Conservation (phyloP, 2,888 invertebrate species). For the Schizotus pectinicornis region DNA sequence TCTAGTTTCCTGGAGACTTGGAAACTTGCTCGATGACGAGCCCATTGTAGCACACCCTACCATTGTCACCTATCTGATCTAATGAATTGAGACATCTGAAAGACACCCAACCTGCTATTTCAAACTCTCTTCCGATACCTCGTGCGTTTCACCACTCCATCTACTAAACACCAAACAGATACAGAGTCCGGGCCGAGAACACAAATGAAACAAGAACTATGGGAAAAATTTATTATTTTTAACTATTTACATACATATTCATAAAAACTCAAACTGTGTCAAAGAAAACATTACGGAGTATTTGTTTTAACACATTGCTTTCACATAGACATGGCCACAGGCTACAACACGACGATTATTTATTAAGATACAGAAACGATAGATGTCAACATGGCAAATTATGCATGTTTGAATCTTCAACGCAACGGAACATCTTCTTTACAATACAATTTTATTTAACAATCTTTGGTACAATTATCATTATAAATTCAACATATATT, state of each 20-base stretch:
- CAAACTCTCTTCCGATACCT: slow-evolving; percentile 45
- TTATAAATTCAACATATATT: slow-evolving; percentile 30
- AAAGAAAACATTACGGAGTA: slow-evolving; percentile 40
- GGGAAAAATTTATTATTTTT: slow-evolving; percentile 32
- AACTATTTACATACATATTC: slow-evolving; percentile 47
- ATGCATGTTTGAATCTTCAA: slow-evolving; percentile 26
- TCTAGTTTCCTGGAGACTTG: slow-evolving; percentile 56
- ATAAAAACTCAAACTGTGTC: slow-evolving; percentile 42
- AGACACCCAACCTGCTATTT: slow-evolving; percentile 48
- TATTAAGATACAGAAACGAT: slow-evolving; percentile 41
- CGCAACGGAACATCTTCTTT: slow-evolving; percentile 24
- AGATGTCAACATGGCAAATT: slow-evolving; percentile 33
- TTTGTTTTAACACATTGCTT: slow-evolving; percentile 39
- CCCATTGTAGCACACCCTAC: slow-evolving; percentile 53
- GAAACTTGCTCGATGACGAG: slow-evolving; percentile 56
- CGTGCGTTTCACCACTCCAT: slow-evolving; percentile 13
- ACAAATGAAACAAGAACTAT: slow-evolving; percentile 9
- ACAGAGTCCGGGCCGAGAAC: background rate
- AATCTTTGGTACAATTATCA: slow-evolving; percentile 46
- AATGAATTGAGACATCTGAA: slow-evolving; percentile 52
- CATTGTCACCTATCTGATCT: slow-evolving; percentile 54
- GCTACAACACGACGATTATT: slow-evolving; percentile 45
- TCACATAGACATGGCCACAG: slow-evolving; percentile 44
- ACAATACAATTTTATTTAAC: slow-evolving; percentile 38
- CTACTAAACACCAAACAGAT: background rate